Percentiles rank a stretch among this genome's conserved stretches.
These are phyloP conservation scores for Conistra vaccinii DNA, from an alignment of 2,888 invertebrate species.

Conservation along the genomic window DNA sequence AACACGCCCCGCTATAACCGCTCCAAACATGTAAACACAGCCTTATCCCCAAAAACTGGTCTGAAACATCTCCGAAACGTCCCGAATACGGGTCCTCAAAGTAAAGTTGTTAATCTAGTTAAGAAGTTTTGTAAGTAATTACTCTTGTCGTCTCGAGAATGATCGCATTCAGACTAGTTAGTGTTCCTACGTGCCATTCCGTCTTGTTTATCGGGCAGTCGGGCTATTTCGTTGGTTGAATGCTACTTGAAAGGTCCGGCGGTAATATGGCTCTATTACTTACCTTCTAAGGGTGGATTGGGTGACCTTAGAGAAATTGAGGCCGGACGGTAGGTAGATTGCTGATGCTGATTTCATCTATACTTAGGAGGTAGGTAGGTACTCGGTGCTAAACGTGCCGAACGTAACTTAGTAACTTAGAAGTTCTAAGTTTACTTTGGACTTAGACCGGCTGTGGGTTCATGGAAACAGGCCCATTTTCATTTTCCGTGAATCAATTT, in stretches of 20 bases:
- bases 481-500: not conserved
- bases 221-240: constrained; percentile 31
- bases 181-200: constrained; percentile 34
- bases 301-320: constrained; percentile 1
- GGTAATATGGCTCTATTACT: constrained; percentile 30
- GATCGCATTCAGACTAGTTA: constrained; percentile 51
- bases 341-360: constrained; percentile 3
- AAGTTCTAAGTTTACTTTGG: not conserved
- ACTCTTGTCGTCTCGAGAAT: constrained; percentile 59
- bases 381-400: not conserved
- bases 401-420: not conserved
- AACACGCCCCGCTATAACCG: not conserved
- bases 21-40: not conserved
- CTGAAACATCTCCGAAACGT: constrained; percentile 40
- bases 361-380: not conserved
- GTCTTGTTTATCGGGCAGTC: constrained; percentile 47
- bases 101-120: constrained; percentile 63
- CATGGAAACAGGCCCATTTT: not conserved
- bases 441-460: not conserved
- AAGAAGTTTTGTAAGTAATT: constrained; percentile 63
- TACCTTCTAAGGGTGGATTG: constrained; percentile 7
- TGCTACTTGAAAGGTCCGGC: constrained; percentile 38
- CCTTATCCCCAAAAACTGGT: constrained; percentile 27
- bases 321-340: constrained; percentile 4
- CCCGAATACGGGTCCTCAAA: constrained; percentile 44